Evolutionary conservation across 2,113 vertebrate species (phyloP).

Genomic region (Nestor notabilis): DNA sequence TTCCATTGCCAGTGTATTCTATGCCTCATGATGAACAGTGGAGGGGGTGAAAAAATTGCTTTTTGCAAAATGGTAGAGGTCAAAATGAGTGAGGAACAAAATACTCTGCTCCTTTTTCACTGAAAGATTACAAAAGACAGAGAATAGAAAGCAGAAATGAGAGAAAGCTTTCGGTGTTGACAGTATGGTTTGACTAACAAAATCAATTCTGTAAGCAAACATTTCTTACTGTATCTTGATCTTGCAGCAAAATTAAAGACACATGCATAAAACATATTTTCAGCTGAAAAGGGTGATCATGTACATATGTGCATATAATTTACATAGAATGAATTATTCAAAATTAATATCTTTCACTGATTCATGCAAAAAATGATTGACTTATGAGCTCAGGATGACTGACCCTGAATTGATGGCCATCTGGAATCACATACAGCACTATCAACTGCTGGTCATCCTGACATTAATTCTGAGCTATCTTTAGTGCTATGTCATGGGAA

Average conservation of each 20-base stretch:
- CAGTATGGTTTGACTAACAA: background rate
- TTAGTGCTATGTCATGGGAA: background rate
- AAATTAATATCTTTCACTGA: background rate
- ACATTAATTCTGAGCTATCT: background rate
- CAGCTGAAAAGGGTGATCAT: background rate
- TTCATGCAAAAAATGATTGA: background rate
- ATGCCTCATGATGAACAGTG: background rate
- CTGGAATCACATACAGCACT: background rate
- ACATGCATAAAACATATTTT: background rate
- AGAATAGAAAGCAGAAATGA: background rate
- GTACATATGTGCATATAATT: background rate
- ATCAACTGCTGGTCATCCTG: background rate
- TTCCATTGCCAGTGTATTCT: background rate
- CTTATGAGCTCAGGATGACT: background rate
- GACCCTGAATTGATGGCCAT: background rate
- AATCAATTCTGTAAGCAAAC: background rate
- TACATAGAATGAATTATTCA: background rate
- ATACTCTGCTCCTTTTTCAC: background rate
- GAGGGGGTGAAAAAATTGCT: background rate
- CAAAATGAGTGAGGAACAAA: background rate
- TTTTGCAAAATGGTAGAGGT: background rate
- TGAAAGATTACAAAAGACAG: background rate
- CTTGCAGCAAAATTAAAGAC: background rate
- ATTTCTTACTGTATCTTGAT: background rate
- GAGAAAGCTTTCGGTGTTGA: background rate